Conservation (phyloP, 2,113 vertebrate genomes). For the Vidua macroura region DNA sequence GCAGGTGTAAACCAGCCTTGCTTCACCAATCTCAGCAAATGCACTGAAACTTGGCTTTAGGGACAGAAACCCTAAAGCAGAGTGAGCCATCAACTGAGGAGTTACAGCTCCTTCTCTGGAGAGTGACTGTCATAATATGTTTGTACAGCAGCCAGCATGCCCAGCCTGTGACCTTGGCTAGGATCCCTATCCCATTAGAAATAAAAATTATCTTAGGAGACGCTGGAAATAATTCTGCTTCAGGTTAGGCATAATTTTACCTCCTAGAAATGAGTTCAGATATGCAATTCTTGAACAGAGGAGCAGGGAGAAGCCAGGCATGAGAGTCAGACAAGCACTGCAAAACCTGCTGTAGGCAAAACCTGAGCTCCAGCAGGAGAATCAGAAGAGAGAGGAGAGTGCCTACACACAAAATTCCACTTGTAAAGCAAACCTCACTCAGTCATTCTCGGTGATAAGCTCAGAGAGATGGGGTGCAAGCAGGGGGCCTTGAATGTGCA, state of each 20-base stretch:
- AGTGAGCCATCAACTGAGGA: neutral
- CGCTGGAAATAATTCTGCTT: constrained; percentile 13
- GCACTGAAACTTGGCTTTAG: neutral
- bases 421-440: neutral
- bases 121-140: neutral
- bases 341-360: neutral
- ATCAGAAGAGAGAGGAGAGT: neutral
- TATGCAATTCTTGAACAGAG: neutral
- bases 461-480: neutral
- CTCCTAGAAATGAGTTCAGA: constrained; percentile 15
- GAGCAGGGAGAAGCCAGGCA: neutral
- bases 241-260: constrained; percentile 5
- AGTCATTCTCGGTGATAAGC: neutral
- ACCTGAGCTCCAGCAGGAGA: neutral
- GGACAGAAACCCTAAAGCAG: neutral
- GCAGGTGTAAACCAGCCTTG: neutral
- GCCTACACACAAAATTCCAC: neutral
- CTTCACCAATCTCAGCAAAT: neutral
- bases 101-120: neutral
- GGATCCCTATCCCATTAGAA: neutral
- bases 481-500: neutral
- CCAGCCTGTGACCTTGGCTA: neutral
- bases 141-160: neutral
- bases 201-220: neutral
- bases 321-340: neutral